Evolutionary conservation across 2,797 vertebrate species (phyloP).

Genomic region (Alfaro cultratus): DNA sequence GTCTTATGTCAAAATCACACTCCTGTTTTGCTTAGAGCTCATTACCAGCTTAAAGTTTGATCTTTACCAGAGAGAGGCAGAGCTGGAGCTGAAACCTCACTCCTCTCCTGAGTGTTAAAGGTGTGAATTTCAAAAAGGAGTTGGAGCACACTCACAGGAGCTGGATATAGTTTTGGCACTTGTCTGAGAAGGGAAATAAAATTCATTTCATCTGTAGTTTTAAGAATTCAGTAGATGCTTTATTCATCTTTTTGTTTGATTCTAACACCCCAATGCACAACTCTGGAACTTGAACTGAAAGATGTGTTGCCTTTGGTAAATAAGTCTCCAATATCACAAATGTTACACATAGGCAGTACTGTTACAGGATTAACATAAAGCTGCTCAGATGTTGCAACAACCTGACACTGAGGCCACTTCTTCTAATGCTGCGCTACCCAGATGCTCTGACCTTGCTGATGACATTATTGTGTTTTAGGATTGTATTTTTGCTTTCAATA

Average conservation of each 20-base stretch:
- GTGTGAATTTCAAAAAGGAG: not conserved
- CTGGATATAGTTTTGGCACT: not conserved
- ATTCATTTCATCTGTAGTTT: not conserved
- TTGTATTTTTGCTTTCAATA: not conserved
- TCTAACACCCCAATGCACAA: not conserved
- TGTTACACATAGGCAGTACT: not conserved
- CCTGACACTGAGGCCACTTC: not conserved
- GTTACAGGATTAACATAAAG: not conserved
- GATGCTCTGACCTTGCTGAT: not conserved
- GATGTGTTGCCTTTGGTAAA: not conserved
- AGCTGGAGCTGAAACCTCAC: conserved; percentile 23
- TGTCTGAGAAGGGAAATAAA: not conserved
- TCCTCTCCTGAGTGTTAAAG: not conserved
- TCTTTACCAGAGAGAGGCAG: conserved; percentile 22
- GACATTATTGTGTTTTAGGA: not conserved
- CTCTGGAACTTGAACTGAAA: not conserved
- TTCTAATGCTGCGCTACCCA: not conserved
- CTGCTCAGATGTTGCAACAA: not conserved
- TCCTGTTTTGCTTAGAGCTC: conserved; percentile 44
- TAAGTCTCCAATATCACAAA: not conserved
- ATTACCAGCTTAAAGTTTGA: conserved; percentile 51
- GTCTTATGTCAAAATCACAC: conserved; percentile 50
- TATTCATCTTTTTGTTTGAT: not conserved
- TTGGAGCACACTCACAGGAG: not conserved
- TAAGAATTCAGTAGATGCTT: not conserved